Evolutionary conservation across 2,888 invertebrate genomes (phyloP), one percentile per base, ranked within the genome.

Genomic region (Drosophila rubida): DNA sequence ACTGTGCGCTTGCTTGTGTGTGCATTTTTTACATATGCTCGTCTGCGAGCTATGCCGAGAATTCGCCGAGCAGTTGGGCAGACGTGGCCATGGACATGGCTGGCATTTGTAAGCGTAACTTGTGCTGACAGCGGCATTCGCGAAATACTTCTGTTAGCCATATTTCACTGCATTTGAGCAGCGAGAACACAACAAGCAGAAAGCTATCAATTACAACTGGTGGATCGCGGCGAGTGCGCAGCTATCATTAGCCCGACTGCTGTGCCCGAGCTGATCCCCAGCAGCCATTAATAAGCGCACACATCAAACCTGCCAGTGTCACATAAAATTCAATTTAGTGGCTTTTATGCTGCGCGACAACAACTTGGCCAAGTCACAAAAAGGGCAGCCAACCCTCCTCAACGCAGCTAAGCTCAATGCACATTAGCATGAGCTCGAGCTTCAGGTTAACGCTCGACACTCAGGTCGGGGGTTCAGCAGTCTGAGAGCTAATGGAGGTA

Each of bases 261-360:
- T 2, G 13, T 19, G 19, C 6, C 32, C 42, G 62, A 23, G 44
- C 35, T 30, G 42, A 19, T 55, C 37, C 74, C 74, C 75, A 75
- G 64, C 75, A 74, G 63, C 70, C 86, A 87, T 85, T 82, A 85
- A 82, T 82, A 87, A 82, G 69, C 58, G 75, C 75, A 88, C 78
- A 72, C 80, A 80, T 86, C 78, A 85, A 85, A 88, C 77, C 75
- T 80, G 70, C 54, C 75, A 71, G 72, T 78, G 78, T 69, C 79
- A 78, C 87, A 86, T 87, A 80, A 88, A 85, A 87, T 85, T 85
- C 87, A 87, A 85, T 88, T 85, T 79, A 80, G 87, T 75, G 75
- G 65, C 72, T 78, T 77, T 78, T 72, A 69, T 75, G 75, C 61
- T 19, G 19, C 19, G 23, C 11, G 55, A 30, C 71, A 60, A 53